Percentiles rank a stretch among this genome's conserved stretches.
phyloP scores from a whole-genome alignment of 2,888 invertebrate genomes.

The Rapana venosa region DNA sequence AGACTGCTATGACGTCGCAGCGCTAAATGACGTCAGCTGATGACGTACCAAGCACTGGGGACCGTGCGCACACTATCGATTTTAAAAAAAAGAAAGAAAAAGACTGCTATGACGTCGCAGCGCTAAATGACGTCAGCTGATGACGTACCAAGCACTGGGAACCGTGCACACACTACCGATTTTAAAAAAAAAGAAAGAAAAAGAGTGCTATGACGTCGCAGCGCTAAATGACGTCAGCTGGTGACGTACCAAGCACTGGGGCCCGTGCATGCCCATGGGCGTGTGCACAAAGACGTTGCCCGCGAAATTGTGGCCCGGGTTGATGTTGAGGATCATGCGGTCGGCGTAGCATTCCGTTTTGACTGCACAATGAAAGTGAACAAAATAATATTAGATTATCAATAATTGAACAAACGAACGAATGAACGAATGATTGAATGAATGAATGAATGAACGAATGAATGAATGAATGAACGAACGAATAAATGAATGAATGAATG shows the following conservation, averaged over 20 bases:
- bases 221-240: not conserved
- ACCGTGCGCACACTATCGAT: not conserved
- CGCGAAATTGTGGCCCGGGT: not conserved
- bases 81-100: not conserved
- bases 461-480: too few species aligned
- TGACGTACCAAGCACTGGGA: not conserved
- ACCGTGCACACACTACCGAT: not conserved
- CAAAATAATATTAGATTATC: not conserved
- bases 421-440: too few species aligned
- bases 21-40: not conserved
- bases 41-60: not conserved
- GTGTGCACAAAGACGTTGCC: not conserved
- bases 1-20: too few species aligned
- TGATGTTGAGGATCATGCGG: slow-evolving; percentile 8
- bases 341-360: slow-evolving; percentile 25
- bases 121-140: not conserved
- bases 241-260: not conserved
- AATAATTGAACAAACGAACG: not conserved
- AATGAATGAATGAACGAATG: too few species aligned
- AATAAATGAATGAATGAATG: too few species aligned
- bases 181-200: not conserved
- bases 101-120: too few species aligned
- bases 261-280: not conserved
- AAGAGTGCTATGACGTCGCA: too few species aligned
- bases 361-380: not conserved